Percentiles rank a stretch among this genome's conserved stretches.
Evolutionary conservation across 2,113 vertebrate genomes (phyloP).

Genomic region (Emydura subglobosa): DNA sequence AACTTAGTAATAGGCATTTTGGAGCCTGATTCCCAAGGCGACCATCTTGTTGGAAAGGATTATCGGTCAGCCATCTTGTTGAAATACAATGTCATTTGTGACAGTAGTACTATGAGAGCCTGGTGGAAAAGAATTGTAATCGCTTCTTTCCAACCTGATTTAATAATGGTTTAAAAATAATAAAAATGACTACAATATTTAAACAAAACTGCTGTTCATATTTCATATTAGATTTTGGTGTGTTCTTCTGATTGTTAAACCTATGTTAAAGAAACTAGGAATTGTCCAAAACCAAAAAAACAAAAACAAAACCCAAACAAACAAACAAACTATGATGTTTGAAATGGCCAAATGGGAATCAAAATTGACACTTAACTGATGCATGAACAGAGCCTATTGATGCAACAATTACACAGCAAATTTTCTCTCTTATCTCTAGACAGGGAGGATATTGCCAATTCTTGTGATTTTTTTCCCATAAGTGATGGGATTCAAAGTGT

Average conservation of each 20-base stretch:
- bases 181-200: background rate
- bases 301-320: background rate
- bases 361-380: background rate
- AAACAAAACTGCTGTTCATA: background rate
- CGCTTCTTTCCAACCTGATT: background rate
- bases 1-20: slow-evolving; percentile 1
- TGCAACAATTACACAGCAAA: background rate
- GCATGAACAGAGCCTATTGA: background rate
- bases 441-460: background rate
- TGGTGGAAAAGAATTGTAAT: background rate
- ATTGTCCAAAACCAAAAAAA: background rate
- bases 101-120: background rate
- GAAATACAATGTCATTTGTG: background rate
- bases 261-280: background rate
- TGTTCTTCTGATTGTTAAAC: background rate
- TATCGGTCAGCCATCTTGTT: slow-evolving; percentile 33
- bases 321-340: background rate
- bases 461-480: background rate
- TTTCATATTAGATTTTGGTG: background rate
- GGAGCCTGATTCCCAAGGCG: background rate
- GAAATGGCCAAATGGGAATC: background rate
- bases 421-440: background rate
- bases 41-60: background rate
- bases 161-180: background rate
- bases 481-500: background rate